Conservation (phyloP, 2,888 invertebrate species). For the Ennomos erosarius region DNA sequence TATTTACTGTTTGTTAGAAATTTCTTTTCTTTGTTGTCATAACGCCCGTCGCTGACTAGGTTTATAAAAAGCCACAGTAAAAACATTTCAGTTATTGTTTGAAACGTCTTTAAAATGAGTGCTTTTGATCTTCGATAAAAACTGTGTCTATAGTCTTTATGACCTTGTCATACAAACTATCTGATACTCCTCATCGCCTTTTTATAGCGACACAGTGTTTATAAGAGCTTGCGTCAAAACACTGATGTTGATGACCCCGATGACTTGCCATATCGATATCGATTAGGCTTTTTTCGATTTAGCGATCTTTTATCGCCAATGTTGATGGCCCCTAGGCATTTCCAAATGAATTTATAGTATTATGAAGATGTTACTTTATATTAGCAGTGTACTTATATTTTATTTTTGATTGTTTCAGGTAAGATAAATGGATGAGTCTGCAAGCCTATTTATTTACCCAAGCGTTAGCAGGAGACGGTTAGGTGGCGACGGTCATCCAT, state of each 20-base stretch:
- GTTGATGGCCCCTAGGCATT: constrained; percentile 39
- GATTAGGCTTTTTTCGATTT: constrained; percentile 57
- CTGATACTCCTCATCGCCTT: too few species aligned
- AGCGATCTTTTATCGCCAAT: constrained; percentile 56
- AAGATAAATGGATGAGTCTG: not conserved
- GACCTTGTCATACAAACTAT: too few species aligned
- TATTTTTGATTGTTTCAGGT: constrained; percentile 12
- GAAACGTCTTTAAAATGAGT: too few species aligned
- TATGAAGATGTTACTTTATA: not conserved
- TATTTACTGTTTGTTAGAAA: constrained; percentile 2
- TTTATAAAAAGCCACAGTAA: not conserved
- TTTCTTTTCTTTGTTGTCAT: constrained; percentile 7
- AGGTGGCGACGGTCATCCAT: too few species aligned
- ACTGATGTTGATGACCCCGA: constrained; percentile 72
- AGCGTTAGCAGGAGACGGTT: too few species aligned
- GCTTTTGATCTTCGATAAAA: constrained; percentile 2
- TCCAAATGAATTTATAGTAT: constrained; percentile 11
- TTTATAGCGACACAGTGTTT: constrained; percentile 9
- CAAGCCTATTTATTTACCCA: too few species aligned
- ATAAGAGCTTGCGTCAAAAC: constrained; percentile 59
- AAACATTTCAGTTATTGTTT: too few species aligned
- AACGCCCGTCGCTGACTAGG: constrained; percentile 1
- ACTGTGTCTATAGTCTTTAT: too few species aligned
- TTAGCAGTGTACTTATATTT: constrained; percentile 1
- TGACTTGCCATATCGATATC: constrained; percentile 69